Conservation (phyloP, 2,797 vertebrate genomes). For the Apogon hyalosoma region DNA sequence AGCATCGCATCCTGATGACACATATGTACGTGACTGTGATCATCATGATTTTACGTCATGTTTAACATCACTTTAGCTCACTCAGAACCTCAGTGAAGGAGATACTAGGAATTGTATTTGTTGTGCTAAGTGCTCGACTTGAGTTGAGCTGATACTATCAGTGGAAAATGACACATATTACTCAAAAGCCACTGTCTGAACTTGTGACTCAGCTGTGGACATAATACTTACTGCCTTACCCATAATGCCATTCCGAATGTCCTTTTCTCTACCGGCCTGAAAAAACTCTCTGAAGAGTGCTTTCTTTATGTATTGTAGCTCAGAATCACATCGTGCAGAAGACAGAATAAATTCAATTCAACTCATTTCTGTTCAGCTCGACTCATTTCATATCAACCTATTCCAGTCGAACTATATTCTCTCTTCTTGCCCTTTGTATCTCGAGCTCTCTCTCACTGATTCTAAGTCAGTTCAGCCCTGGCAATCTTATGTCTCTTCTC, state of each 20-base stretch:
- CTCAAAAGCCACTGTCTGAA: background rate
- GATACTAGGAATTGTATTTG: too few relatives aligned
- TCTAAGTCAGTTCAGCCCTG: conserved; percentile 5
- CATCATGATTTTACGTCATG: too few relatives aligned
- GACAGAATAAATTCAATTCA: conserved; percentile 48
- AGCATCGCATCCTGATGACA: too few relatives aligned
- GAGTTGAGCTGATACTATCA: too few relatives aligned
- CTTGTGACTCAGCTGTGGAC: background rate
- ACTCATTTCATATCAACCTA: conserved; percentile 38
- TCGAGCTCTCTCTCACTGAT: conserved; percentile 13
- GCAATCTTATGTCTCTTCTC: conserved; percentile 24
- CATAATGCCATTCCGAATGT: conserved; percentile 5
- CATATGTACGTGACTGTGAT: too few relatives aligned
- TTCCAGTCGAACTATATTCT: conserved; percentile 35
- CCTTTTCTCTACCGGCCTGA: conserved; percentile 1
- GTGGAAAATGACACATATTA: too few relatives aligned
- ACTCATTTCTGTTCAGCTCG: conserved; percentile 33
- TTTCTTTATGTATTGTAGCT: conserved; percentile 13
- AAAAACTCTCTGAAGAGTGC: background rate
- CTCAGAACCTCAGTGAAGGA: too few relatives aligned
- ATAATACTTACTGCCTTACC: background rate
- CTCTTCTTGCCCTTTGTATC: conserved; percentile 15
- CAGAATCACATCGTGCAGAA: conserved; percentile 10
- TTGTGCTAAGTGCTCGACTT: too few relatives aligned
- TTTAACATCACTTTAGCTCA: too few relatives aligned